Evolutionary conservation across 2,888 invertebrate genomes (phyloP).

Genomic region (Diarsia dahlii): DNA sequence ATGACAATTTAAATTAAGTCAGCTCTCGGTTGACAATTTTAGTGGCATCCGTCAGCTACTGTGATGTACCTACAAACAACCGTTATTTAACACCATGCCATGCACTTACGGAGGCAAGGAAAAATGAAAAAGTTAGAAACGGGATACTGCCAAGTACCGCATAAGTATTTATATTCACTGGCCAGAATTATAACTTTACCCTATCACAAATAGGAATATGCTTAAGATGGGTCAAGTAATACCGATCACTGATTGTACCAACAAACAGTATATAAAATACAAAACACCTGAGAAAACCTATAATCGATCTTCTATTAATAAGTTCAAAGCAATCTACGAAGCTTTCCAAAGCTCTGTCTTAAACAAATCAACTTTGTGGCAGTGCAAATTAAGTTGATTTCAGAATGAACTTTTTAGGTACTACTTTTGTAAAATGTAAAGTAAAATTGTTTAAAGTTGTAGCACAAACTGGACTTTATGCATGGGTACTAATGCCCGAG

Average conservation of each 20-base stretch:
- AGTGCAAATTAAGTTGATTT: neutral
- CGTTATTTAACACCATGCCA: no score
- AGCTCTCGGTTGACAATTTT: no score
- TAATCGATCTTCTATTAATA: slow-evolving; percentile 5
- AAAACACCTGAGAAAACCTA: neutral
- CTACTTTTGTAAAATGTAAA: neutral
- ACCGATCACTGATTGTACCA: neutral
- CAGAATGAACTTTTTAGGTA: no score
- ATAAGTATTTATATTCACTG: no score
- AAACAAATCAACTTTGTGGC: neutral
- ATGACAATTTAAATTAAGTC: no score
- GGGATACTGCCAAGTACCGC: no score
- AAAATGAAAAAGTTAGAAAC: no score
- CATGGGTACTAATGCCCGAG: neutral
- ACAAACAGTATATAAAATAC: neutral
- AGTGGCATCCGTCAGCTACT: no score
- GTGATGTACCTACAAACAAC: no score
- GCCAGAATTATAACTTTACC: no score
- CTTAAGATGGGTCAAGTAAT: neutral
- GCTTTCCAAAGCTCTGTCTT: neutral
- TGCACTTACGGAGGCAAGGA: no score
- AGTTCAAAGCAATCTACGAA: neutral
- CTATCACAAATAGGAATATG: no score
- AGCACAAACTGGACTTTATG: neutral
- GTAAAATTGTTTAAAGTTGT: neutral